Conservation (phyloP, 2,888 invertebrate genomes). For the Pseudococcus viburni region DNA sequence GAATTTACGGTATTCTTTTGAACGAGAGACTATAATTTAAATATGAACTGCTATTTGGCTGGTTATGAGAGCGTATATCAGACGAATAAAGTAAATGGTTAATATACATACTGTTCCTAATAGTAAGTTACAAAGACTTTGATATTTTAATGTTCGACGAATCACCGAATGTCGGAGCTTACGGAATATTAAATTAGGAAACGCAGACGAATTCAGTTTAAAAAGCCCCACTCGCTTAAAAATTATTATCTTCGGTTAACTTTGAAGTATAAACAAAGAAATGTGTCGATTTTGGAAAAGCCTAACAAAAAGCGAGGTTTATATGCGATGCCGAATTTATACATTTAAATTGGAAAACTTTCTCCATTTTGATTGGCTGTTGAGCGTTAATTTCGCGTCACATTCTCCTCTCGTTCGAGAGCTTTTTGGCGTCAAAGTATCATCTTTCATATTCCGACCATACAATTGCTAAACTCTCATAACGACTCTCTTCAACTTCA, state of each 20-base stretch:
- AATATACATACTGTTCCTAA: background rate
- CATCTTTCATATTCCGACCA: conserved; percentile 57
- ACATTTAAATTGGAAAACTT: conserved; percentile 62
- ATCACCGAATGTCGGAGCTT: background rate
- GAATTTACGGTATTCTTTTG: background rate
- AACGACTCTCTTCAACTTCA: conserved; percentile 33
- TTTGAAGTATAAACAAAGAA: conserved; percentile 28
- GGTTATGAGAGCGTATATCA: background rate
- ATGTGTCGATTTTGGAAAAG: conserved; percentile 4
- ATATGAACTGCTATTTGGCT: background rate
- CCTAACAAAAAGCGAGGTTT: conserved; percentile 22
- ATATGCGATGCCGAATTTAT: conserved; percentile 23
- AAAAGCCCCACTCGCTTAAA: background rate
- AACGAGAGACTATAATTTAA: background rate
- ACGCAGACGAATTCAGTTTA: background rate
- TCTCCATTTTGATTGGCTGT: conserved; percentile 55
- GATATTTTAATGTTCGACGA: background rate
- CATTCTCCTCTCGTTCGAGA: conserved; percentile 39
- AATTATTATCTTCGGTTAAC: background rate
- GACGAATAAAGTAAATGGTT: background rate
- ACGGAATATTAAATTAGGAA: background rate
- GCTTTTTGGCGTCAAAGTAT: conserved; percentile 57
- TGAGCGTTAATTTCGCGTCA: conserved; percentile 59
- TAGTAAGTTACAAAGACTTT: background rate
- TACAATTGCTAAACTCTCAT: conserved; percentile 51